phyloP scores from a whole-genome alignment of 2,888 invertebrate genomes.

The Hydropsyche betteni region DNA sequence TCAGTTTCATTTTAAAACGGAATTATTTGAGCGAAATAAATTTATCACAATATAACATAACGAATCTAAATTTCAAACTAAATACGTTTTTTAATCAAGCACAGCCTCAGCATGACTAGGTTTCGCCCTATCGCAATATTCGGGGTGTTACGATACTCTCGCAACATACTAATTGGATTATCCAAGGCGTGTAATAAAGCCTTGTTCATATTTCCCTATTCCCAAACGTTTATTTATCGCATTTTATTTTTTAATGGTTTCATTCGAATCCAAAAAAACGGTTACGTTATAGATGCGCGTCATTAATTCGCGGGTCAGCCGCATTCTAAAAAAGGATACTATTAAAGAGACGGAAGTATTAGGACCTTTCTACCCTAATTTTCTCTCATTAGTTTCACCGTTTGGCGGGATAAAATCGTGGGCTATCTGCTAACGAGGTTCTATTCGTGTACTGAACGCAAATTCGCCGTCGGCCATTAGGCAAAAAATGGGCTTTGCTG shows the following conservation, averaged over 20 bases:
- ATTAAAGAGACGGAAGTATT: slow-evolving; percentile 21
- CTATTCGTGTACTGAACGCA: slow-evolving; percentile 26
- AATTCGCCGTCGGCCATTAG: slow-evolving; percentile 13
- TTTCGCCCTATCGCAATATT: background rate
- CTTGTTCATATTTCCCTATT: background rate
- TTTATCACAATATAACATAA: too few species aligned
- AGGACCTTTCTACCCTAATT: slow-evolving; percentile 42
- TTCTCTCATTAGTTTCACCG: slow-evolving; percentile 45
- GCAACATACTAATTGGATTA: slow-evolving; percentile 27
- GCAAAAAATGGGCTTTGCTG: background rate
- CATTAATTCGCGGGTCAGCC: background rate
- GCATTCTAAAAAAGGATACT: slow-evolving; percentile 9
- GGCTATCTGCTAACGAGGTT: slow-evolving; percentile 46
- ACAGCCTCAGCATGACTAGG: too few species aligned
- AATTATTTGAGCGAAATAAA: too few species aligned
- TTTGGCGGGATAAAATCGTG: slow-evolving; percentile 28
- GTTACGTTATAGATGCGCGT: background rate
- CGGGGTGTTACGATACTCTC: slow-evolving; percentile 26
- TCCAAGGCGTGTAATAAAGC: background rate
- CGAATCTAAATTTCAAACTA: too few species aligned
- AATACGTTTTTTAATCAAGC: too few species aligned
- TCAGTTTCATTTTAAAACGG: too few species aligned
- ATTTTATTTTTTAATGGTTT: background rate
- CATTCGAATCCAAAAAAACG: background rate
- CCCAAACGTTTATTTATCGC: too few species aligned